These are phyloP conservation scores for Silurus meridionalis DNA, from an alignment of 2,113 vertebrate genomes.

Conservation along the genomic window DNA sequence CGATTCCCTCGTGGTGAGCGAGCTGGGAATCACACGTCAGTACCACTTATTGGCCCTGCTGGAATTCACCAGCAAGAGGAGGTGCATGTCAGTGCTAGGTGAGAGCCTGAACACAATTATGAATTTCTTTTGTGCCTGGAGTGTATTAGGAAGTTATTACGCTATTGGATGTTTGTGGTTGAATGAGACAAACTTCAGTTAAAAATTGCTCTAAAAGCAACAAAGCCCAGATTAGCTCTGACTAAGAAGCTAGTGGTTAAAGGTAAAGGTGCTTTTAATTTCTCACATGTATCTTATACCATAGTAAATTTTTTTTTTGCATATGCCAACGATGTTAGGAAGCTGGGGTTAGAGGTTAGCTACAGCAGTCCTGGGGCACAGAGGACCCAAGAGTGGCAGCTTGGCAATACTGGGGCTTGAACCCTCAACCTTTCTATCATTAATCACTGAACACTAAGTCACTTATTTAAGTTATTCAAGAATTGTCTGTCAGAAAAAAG, in stretches of 20 bases:
- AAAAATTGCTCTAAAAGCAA: not conserved
- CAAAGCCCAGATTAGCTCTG: not conserved
- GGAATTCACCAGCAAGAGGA: slow-evolving; percentile 89
- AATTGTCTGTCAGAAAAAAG: too few species aligned
- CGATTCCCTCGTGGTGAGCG: slow-evolving; percentile 80
- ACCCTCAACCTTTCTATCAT: too few species aligned
- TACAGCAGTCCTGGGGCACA: too few species aligned
- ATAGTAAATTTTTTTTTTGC: too few species aligned
- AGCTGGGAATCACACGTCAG: slow-evolving; percentile 76
- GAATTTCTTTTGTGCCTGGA: not conserved
- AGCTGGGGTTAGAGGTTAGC: too few species aligned
- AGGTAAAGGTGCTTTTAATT: too few species aligned
- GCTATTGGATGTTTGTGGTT: not conserved
- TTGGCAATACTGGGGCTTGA: too few species aligned
- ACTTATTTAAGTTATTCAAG: too few species aligned
- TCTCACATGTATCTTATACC: too few species aligned
- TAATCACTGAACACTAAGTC: too few species aligned
- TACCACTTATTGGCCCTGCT: slow-evolving; percentile 86
- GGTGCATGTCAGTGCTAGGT: slow-evolving; percentile 94
- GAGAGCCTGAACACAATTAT: slow-evolving; percentile 51
- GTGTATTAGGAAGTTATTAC: not conserved
- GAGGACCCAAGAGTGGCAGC: too few species aligned
- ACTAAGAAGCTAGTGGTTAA: not conserved
- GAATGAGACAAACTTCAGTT: not conserved
- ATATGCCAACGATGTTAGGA: too few species aligned